Conservation (phyloP, 2,113 vertebrate genomes). For the Oreotrochilus melanogaster region DNA sequence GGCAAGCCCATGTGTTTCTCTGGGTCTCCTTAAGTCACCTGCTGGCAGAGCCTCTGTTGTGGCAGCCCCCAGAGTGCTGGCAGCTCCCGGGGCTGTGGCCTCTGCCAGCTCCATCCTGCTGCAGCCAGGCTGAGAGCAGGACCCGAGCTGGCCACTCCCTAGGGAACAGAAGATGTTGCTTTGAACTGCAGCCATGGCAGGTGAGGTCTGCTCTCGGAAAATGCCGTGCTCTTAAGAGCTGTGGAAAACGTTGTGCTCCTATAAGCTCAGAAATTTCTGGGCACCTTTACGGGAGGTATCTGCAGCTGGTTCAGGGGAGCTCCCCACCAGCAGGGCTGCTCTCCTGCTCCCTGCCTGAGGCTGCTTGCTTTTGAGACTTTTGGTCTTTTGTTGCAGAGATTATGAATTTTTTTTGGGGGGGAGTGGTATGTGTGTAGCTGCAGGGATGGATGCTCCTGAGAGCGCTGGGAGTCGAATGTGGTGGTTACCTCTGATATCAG, state of each 20-base stretch:
- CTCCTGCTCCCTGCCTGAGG: neutral
- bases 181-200: neutral
- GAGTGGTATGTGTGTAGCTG: neutral
- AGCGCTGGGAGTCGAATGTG: neutral
- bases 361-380: neutral
- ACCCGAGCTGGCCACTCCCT: rapidly evolving
- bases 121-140: neutral
- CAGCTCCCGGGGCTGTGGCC: constrained; percentile 1
- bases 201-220: neutral
- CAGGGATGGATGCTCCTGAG: neutral
- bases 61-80: neutral
- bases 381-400: neutral
- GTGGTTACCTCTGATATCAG: neutral
- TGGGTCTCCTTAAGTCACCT: constrained; percentile 2
- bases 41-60: neutral
- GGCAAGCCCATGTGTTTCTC: constrained; percentile 38
- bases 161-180: neutral
- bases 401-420: neutral
- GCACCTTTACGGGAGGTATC: neutral
- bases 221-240: neutral
- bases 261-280: neutral
- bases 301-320: neutral
- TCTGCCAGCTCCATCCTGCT: neutral
- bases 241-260: neutral
- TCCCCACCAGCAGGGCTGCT: neutral